phyloP scores from a whole-genome alignment of 2,797 vertebrate genomes.

The Oreochromis mossambicus region DNA sequence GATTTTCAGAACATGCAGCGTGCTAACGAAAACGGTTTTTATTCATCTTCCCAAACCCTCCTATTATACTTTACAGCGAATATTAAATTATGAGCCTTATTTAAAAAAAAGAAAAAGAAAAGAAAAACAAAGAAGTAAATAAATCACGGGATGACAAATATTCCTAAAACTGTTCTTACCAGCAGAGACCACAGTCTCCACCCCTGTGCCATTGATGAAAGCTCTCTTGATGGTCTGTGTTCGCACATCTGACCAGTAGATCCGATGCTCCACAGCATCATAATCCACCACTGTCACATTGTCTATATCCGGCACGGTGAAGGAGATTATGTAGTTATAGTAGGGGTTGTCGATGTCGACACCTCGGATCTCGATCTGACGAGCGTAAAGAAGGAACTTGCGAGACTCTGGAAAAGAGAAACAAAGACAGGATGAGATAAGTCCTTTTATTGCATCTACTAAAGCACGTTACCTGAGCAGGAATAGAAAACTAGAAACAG shows the following conservation, averaged over 20 bases:
- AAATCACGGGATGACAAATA: neutral
- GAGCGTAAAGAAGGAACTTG: slow-evolving; percentile 94
- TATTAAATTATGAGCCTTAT: neutral
- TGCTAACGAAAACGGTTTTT: neutral
- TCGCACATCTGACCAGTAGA: slow-evolving; percentile 97
- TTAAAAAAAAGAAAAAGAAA: neutral
- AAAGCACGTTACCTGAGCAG: neutral
- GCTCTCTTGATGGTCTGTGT: slow-evolving; percentile 95
- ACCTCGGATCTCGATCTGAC: slow-evolving; percentile 95
- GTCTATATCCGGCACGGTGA: slow-evolving; percentile 95
- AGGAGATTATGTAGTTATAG: slow-evolving; percentile 99
- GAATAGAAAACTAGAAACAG: neutral
- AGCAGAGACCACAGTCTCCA: slow-evolving; percentile 94
- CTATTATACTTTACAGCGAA: rapidly evolving
- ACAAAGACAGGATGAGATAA: neutral
- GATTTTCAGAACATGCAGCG: neutral
- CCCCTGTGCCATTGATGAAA: slow-evolving; percentile 95
- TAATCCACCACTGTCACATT: slow-evolving; percentile 96
- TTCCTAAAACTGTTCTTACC: slow-evolving; percentile 67
- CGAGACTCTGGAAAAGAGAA: slow-evolving; percentile 80
- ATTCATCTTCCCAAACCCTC: neutral
- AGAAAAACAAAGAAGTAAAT: neutral
- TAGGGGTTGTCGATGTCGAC: slow-evolving; percentile 96
- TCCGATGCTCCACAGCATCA: slow-evolving; percentile 89
- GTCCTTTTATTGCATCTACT: neutral